These are phyloP conservation scores for Cephalopterus ornatus DNA, from an alignment of 2,113 vertebrate genomes.

Conservation along the genomic window DNA sequence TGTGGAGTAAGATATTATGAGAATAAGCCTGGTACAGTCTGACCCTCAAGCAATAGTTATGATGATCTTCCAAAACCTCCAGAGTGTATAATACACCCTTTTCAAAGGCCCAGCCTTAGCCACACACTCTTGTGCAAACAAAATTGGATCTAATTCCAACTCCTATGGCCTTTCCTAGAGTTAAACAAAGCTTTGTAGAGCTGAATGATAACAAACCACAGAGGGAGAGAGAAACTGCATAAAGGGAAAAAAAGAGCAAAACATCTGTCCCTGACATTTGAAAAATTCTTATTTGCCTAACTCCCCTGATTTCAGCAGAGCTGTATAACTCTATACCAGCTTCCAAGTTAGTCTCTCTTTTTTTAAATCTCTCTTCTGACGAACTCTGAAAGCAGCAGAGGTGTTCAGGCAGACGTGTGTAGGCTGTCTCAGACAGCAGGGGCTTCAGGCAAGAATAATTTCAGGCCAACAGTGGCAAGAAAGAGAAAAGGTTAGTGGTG, in stretches of 20 bases:
- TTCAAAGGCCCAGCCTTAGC: constrained; percentile 41
- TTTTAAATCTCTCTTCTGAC: not conserved
- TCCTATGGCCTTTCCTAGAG: constrained; percentile 36
- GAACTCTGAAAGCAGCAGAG: constrained; percentile 1
- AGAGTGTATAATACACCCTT: not conserved
- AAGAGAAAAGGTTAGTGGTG: constrained; percentile 42
- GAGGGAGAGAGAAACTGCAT: not conserved
- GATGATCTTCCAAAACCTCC: constrained; percentile 18
- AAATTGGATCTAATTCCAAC: constrained; percentile 25
- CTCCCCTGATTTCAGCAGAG: not conserved
- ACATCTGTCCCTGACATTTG: constrained; percentile 17
- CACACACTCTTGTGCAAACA: constrained; percentile 57
- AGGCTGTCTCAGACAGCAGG: constrained; percentile 58
- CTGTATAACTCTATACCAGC: not conserved
- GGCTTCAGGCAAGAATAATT: constrained; percentile 62
- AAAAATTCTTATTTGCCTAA: constrained; percentile 13
- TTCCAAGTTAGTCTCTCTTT: not conserved
- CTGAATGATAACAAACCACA: constrained; percentile 51
- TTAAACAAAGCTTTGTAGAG: constrained; percentile 44
- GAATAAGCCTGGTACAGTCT: not conserved
- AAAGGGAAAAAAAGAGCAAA: not conserved
- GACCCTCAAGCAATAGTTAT: not conserved
- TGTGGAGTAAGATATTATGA: not conserved
- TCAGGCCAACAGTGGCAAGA: constrained; percentile 41
- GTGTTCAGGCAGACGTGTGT: constrained; percentile 28